These are phyloP conservation scores for Bucorvus abyssinicus DNA, from an alignment of 2,797 vertebrate species.

Conservation along the genomic window DNA sequence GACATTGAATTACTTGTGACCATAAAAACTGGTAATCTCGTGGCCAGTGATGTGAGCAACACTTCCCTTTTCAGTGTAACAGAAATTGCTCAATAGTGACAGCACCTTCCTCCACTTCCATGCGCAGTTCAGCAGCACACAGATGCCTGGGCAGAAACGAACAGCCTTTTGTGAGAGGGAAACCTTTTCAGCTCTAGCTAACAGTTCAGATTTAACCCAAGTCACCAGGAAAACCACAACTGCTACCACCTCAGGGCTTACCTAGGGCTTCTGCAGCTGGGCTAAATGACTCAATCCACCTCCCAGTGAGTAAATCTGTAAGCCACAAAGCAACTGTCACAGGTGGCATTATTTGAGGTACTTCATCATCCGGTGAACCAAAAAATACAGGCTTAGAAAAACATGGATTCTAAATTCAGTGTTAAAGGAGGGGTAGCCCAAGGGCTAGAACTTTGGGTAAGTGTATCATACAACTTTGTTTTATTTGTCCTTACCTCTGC, in stretches of 20 bases:
- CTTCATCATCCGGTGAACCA: neutral
- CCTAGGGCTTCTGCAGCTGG: neutral
- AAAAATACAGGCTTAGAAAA: neutral
- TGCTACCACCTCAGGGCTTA: neutral
- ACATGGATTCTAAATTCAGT: neutral
- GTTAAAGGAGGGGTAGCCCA: neutral
- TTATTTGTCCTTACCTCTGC: neutral
- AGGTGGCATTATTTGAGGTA: neutral
- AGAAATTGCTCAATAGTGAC: neutral
- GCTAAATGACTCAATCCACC: neutral
- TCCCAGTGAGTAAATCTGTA: neutral
- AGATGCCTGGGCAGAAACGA: neutral
- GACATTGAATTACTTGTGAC: neutral
- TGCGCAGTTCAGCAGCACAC: accelerated
- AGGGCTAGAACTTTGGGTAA: neutral
- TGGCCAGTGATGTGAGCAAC: neutral
- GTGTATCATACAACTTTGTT: neutral
- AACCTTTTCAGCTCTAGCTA: neutral
- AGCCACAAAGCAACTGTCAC: neutral
- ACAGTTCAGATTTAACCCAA: neutral
- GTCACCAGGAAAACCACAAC: neutral
- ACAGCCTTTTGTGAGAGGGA: neutral
- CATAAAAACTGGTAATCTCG: neutral
- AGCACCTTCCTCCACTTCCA: neutral
- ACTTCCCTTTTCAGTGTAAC: constrained; percentile 3